phyloP scores from a whole-genome alignment of 2,888 invertebrate genomes.

The Conops quadrifasciatus region DNA sequence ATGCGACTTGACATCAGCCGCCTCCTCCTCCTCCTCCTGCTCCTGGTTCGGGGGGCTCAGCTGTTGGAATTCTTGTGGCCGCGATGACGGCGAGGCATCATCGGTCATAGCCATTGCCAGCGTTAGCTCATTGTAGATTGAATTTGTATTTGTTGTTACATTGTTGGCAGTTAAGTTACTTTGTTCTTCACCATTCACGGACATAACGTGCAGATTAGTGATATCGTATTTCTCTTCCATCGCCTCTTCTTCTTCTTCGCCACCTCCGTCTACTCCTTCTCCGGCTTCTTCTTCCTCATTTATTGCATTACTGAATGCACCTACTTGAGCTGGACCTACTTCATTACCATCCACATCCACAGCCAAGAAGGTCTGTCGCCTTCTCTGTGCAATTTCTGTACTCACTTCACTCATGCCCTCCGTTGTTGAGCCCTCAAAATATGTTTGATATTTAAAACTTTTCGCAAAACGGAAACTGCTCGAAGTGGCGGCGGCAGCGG shows the following conservation, averaged over 20 bases:
- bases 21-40: too few species aligned
- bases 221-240: too few species aligned
- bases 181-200: not conserved
- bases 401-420: not conserved
- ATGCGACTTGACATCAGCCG: not conserved
- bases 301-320: not conserved
- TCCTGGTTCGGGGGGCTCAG: not conserved
- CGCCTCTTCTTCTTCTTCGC: not conserved
- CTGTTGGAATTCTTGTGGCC: slow-evolving; percentile 14
- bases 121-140: slow-evolving; percentile 15
- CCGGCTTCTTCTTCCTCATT: not conserved
- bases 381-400: not conserved
- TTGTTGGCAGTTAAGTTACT: slow-evolving; percentile 18
- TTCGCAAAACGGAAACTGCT: not conserved
- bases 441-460: not conserved
- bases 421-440: not conserved
- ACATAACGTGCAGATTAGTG: too few species aligned
- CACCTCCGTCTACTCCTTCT: not conserved
- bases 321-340: not conserved
- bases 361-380: not conserved
- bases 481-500: not conserved
- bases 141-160: slow-evolving; percentile 5
- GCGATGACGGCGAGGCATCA: slow-evolving; percentile 18
- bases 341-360: too few species aligned
- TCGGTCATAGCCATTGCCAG: slow-evolving; percentile 22